A percentile compares a stretch with the other conserved stretches of the same genome.
Conservation (phyloP, 2,888 invertebrate genomes). For the Drosophila mimetica region DNA sequence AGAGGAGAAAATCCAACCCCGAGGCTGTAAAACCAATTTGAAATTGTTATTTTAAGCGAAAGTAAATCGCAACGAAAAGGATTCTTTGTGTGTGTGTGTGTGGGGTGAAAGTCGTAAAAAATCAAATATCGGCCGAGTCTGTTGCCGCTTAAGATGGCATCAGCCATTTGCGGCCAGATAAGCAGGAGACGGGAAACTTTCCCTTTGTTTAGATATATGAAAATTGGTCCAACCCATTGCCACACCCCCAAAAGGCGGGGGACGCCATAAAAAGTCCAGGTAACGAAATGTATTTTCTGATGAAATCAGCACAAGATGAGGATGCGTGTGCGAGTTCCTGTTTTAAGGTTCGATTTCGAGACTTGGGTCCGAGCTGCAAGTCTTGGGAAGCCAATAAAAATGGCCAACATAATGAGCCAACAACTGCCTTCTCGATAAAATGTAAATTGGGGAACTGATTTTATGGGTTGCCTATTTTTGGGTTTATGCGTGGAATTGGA, state of each 20-base stretch:
- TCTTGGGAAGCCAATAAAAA: conserved; percentile 74
- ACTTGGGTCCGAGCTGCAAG: conserved; percentile 56
- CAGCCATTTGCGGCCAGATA: conserved; percentile 61
- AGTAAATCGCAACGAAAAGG: conserved; percentile 49
- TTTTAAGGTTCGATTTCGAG: conserved; percentile 22
- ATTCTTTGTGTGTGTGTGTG: too few relatives aligned
- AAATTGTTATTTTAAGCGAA: conserved; percentile 79
- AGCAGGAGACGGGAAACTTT: conserved; percentile 37
- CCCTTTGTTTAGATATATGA: conserved; percentile 34
- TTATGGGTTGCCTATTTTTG: conserved; percentile 7
- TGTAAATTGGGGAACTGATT: conserved; percentile 65
- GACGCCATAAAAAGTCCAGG: conserved; percentile 65
- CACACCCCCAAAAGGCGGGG: neutral
- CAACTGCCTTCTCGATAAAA: conserved; percentile 58
- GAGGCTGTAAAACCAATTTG: conserved; percentile 80
- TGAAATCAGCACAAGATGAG: conserved; percentile 73
- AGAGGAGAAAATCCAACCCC: conserved; percentile 64
- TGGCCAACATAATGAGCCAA: conserved; percentile 65
- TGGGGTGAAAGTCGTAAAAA: conserved; percentile 64
- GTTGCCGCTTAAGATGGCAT: conserved; percentile 53
- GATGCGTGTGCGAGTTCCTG: conserved; percentile 10
- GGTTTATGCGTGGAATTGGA: neutral
- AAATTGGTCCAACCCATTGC: conserved; percentile 36
- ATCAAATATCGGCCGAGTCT: conserved; percentile 72
- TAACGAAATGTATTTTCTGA: conserved; percentile 76